These are phyloP conservation scores for Paramisgurnus dabryanus DNA, from an alignment of 2,113 vertebrate genomes.

Conservation along the genomic window DNA sequence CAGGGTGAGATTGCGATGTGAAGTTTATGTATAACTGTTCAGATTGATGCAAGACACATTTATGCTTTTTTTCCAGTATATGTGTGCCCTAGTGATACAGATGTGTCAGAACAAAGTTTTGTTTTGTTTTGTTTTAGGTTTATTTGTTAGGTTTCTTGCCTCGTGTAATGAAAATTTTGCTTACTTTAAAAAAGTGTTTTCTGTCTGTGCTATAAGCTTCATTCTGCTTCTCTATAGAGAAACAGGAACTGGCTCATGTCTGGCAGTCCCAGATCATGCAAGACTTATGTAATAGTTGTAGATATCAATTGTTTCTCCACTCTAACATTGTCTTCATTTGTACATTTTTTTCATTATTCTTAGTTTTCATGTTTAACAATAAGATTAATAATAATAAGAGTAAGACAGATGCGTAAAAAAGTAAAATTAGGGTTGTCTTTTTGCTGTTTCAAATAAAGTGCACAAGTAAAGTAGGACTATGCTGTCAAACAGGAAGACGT, in stretches of 20 bases:
- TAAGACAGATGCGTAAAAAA: too few relatives aligned
- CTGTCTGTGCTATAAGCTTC: not conserved
- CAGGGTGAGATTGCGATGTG: constrained; percentile 45
- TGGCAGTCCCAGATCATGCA: not conserved
- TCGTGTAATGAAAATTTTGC: too few relatives aligned
- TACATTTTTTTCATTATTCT: too few relatives aligned
- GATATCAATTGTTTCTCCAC: not conserved
- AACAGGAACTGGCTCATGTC: constrained; percentile 28
- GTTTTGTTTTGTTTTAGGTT: too few relatives aligned
- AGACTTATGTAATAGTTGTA: constrained; percentile 1
- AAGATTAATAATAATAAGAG: too few relatives aligned
- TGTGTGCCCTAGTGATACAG: too few relatives aligned
- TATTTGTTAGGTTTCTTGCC: too few relatives aligned
- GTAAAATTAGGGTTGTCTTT: not conserved
- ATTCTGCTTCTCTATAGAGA: not conserved
- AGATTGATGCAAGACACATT: not conserved
- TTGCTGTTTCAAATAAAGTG: constrained; percentile 9
- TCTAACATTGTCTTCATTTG: not conserved
- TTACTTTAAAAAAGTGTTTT: too few relatives aligned
- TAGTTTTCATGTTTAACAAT: too few relatives aligned
- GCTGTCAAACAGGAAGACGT: constrained; percentile 49
- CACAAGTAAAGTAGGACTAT: not conserved
- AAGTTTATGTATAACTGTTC: not conserved
- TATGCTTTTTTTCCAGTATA: too few relatives aligned
- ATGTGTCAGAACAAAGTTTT: too few relatives aligned